Evolutionary conservation across 2,113 vertebrate species (phyloP).

Genomic region (Brachirus orientalis): DNA sequence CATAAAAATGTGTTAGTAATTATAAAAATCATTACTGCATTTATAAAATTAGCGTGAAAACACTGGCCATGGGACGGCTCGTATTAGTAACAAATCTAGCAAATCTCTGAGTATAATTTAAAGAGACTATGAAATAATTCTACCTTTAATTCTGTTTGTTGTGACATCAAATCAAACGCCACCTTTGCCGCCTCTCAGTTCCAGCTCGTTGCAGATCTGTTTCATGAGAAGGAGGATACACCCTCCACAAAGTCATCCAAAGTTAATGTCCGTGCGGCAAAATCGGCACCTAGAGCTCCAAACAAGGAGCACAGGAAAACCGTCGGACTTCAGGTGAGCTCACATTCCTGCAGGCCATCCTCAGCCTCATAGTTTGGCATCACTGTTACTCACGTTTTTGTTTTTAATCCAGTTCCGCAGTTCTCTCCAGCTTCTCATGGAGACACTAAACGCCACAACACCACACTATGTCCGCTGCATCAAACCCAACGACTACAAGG

Average conservation of each 20-base stretch:
- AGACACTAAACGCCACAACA: slow-evolving; percentile 93
- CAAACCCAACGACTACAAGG: slow-evolving; percentile 93
- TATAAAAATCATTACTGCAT: too few relatives aligned
- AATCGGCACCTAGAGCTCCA: slow-evolving; percentile 78
- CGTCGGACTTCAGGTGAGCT: slow-evolving; percentile 91
- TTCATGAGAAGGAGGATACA: slow-evolving; percentile 83
- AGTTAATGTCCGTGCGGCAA: slow-evolving; percentile 86
- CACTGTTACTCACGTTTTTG: not conserved
- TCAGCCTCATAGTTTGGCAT: accelerated
- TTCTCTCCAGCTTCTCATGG: slow-evolving; percentile 93
- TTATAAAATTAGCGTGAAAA: too few relatives aligned
- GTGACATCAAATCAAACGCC: too few relatives aligned
- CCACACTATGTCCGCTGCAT: slow-evolving; percentile 97
- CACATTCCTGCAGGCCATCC: not conserved
- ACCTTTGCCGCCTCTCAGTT: slow-evolving; percentile 74
- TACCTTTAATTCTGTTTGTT: too few relatives aligned
- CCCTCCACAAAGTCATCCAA: slow-evolving; percentile 62
- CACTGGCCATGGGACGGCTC: too few relatives aligned
- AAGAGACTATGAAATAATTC: too few relatives aligned
- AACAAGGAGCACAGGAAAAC: slow-evolving; percentile 94
- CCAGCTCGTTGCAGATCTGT: slow-evolving; percentile 90
- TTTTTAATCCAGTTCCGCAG: slow-evolving; percentile 86
- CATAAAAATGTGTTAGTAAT: too few relatives aligned
- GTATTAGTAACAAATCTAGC: too few relatives aligned
- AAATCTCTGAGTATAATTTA: too few relatives aligned